phyloP scores from a whole-genome alignment of 2,888 invertebrate species.

The Eulithis testata region DNA sequence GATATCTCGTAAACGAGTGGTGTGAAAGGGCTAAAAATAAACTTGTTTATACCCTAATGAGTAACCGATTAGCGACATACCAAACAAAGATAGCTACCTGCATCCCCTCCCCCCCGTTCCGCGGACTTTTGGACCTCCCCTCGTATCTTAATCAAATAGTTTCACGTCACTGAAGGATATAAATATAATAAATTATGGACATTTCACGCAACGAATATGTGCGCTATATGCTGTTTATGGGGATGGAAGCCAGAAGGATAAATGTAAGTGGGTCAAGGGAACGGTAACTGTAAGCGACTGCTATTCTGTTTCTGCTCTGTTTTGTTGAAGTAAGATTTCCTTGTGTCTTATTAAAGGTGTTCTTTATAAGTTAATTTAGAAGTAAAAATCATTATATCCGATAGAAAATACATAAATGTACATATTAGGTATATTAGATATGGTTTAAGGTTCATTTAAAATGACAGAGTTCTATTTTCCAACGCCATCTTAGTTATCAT shows the following conservation, averaged over 20 bases:
- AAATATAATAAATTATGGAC: too few relatives aligned
- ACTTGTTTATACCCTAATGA: too few relatives aligned
- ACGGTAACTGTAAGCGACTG: conserved; percentile 19
- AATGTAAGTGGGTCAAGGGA: conserved; percentile 39
- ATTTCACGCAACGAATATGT: neutral
- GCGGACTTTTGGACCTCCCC: too few relatives aligned
- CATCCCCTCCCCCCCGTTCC: too few relatives aligned
- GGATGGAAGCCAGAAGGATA: conserved; percentile 24
- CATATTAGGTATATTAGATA: too few relatives aligned
- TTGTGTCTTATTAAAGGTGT: neutral
- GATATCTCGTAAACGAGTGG: too few relatives aligned
- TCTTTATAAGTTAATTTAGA: too few relatives aligned
- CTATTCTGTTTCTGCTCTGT: neutral
- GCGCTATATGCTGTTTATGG: conserved; percentile 30
- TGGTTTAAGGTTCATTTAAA: neutral
- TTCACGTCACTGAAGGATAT: conserved; percentile 2
- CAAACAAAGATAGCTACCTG: too few relatives aligned
- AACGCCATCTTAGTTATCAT: conserved; percentile 7
- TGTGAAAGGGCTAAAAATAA: too few relatives aligned
- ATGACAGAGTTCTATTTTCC: conserved; percentile 10
- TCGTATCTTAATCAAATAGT: too few relatives aligned
- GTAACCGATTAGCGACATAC: too few relatives aligned
- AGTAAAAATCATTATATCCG: neutral
- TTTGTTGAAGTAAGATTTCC: neutral
- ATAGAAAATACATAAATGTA: too few relatives aligned